phyloP scores from a whole-genome alignment of 1,140 invertebrate genomes.

The Procambarus virginalis region DNA sequence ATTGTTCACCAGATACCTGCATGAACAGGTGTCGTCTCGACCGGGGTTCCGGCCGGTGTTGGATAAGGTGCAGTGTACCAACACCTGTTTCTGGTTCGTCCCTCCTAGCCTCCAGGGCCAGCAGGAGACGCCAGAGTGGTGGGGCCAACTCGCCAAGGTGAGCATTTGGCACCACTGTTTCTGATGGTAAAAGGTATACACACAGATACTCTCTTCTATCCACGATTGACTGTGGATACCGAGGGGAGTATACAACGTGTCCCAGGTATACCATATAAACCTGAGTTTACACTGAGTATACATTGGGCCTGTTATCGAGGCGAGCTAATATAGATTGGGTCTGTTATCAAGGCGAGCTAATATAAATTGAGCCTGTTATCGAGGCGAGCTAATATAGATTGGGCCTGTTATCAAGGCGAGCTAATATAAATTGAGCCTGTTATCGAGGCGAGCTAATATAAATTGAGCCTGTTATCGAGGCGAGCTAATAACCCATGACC shows the following conservation, averaged over 20 bases:
- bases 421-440: no score
- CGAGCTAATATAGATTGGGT: no score
- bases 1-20: slow-evolving; percentile 62
- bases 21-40: slow-evolving; percentile 61
- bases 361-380: no score
- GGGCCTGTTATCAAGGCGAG: no score
- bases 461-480: no score
- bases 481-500: no score
- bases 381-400: no score
- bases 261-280: no score
- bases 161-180: slow-evolving; percentile 63
- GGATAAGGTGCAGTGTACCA: slow-evolving; percentile 82
- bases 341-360: no score
- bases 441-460: no score
- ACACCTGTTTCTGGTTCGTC: slow-evolving; percentile 95
- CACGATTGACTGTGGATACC: background rate
- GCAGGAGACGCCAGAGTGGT: slow-evolving; percentile 81
- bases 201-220: background rate
- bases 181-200: background rate
- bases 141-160: slow-evolving; percentile 85
- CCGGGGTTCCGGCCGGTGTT: slow-evolving; percentile 71
- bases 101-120: slow-evolving; percentile 81
- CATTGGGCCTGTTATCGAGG: no score
- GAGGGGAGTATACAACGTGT: background rate
- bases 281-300: no score